Evolutionary conservation across 2,888 invertebrate genomes (phyloP), one percentile per base, ranked within the genome.

Genomic region (Sceliomorpha sp.): DNA sequence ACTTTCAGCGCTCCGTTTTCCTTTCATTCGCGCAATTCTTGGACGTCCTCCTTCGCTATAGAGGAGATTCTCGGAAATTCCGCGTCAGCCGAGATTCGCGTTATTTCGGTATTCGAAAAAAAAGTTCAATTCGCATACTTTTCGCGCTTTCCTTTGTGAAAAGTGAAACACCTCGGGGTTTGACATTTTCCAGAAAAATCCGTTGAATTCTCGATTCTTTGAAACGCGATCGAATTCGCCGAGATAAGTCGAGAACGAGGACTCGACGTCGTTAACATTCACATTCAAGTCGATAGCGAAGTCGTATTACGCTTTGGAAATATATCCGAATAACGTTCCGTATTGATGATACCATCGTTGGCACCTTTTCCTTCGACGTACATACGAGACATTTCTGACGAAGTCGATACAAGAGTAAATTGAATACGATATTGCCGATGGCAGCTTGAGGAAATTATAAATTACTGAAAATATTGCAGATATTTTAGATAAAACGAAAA

Each of bases 1-100:
- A 45, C 60, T 60, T 51, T 62, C 51, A 53, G 42, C 17, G 45
- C 29, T 62, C 17, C 39, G 45, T 44, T 60, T 60, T 58, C 32
- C 45, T 51, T 40, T 20, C 45, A 37, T 50, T 50, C 37, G 36
- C 36, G 48, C 56, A 17, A n/a, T 27, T 8, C 17, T 27, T 45
- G 32, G 51, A 17, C 44, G 48, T 24, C 55, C 10, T 40, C 17
- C 26, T 42, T n/a, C 24, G 3, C 27, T 20, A 20, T 20, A 2
- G 20, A 20, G 5, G 20, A 5, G 20, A 20, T 20, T 20, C 5
- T 20, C 20, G 20, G n/a, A 20, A 20, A 20, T 20, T 20, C 20
- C 20, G 20, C 5, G 5, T 20, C 5, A 4, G 20, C 20, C 20
- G 3, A 2, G 20, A 5, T 4, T 20, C 20, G 20, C 20, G 20